Conservation (phyloP, 2,888 invertebrate species). For the Yponomeuta evonymella region DNA sequence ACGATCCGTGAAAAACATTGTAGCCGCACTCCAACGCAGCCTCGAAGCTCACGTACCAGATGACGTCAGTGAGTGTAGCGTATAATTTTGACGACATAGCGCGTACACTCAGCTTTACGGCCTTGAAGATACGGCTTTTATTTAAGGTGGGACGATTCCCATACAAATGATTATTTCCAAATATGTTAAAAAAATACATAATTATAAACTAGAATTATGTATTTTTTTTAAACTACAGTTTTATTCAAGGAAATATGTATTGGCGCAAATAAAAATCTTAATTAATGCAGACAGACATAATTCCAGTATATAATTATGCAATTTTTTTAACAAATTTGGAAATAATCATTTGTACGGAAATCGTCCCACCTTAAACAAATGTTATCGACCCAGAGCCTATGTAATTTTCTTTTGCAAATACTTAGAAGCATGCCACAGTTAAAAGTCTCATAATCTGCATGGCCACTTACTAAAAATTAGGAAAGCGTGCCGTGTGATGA, state of each 20-base stretch:
- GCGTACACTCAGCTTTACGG: neutral
- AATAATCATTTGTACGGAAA: no score
- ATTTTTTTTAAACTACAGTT: no score
- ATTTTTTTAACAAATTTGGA: no score
- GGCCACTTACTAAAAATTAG: conserved; percentile 51
- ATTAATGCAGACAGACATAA: no score
- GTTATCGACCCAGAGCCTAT: neutral
- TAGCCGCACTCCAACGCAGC: neutral
- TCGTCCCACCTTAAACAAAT: neutral
- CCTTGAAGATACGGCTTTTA: neutral
- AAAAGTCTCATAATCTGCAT: conserved; percentile 34
- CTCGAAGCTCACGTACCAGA: neutral
- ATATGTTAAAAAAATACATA: no score
- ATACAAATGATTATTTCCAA: no score
- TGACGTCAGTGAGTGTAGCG: neutral
- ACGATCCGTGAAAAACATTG: neutral
- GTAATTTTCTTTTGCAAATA: conserved; percentile 9
- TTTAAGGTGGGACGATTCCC: no score
- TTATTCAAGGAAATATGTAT: no score
- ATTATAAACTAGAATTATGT: no score
- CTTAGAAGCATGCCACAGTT: no score
- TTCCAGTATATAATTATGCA: no score
- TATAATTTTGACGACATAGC: neutral
- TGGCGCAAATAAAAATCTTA: no score
- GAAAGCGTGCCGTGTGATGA: conserved; percentile 44